Base-by-base conservation (phyloP, 2,888 invertebrate species). In the Dicranocentrus wangi region DNA sequence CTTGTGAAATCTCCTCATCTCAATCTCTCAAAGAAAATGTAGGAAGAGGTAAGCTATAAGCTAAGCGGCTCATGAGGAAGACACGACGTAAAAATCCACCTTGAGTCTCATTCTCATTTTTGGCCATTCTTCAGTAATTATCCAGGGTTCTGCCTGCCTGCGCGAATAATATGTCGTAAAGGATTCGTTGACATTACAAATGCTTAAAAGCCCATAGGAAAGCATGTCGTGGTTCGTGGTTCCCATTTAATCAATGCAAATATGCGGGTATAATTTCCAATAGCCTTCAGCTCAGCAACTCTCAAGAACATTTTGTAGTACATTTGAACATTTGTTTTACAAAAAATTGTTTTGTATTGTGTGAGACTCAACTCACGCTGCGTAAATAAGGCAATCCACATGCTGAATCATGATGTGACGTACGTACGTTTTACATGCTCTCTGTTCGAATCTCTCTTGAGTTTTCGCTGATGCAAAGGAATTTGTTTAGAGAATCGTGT, bases 71-170 rank as follows among this genome's bases (percentile, higher is more conserved):
- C 28, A 61, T n/a, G 43, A 60, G 43, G 71, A 61, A 71, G 61
- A 28, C 61, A 71, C 71, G 47, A 71, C 28, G n/a, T 42, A 13
- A 68, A 27, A 70, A 43, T 25, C 60, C 60, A 60, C 60, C 60
- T 60, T 60, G 60, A 60, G 21, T 17, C 60, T 60, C 60, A 17
- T 60, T n/a, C n/a, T n/a, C n/a, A n/a, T n/a, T n/a, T n/a, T 60
- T 55, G 39, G 42, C 17, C 1, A 58, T 58, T 5, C 43, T 42
- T 58, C n/a, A n/a, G n/a, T n/a, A 70, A 58, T 70, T 70, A 70
- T 70, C 70, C 70, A 70, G 70, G 32, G 28, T n/a, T n/a, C 60
- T 60, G 60, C 17, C 5, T 47, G 32, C 47, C n/a, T 47, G 5
- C 15, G 17, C 47, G 17, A 47, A 47, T 10, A 47, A 47, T 47